Evolutionary conservation across 2,888 invertebrate species (phyloP).

Genomic region (Galerucella nymphaeae): DNA sequence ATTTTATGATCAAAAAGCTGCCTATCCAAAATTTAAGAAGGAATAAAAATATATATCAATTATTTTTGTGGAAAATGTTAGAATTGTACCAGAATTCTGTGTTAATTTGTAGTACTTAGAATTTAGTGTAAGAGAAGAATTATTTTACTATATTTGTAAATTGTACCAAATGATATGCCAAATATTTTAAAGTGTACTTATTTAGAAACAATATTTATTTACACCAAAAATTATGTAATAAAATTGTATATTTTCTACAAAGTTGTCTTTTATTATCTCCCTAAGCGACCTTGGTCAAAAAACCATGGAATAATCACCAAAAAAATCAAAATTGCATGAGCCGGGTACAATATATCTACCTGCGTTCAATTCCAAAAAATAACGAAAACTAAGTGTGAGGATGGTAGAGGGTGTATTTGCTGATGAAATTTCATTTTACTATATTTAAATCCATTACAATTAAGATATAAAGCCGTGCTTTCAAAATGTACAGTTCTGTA

Average conservation of each 20-base stretch:
- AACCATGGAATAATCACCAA: too few species aligned
- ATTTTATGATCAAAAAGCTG: background rate
- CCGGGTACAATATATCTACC: too few species aligned
- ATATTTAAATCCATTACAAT: too few species aligned
- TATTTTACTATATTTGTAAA: slow-evolving; percentile 32
- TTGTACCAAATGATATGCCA: slow-evolving; percentile 41
- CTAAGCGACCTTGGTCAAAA: background rate
- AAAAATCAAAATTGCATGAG: too few species aligned
- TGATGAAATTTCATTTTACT: too few species aligned
- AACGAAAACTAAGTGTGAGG: too few species aligned
- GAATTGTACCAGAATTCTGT: slow-evolving; percentile 32
- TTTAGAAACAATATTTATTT: slow-evolving; percentile 37
- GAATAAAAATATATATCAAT: background rate
- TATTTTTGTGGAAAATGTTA: background rate
- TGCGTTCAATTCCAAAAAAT: too few species aligned
- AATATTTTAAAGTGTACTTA: slow-evolving; percentile 32
- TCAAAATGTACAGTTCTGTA: too few species aligned
- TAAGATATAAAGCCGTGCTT: too few species aligned
- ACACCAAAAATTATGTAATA: slow-evolving; percentile 34
- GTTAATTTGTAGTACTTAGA: slow-evolving; percentile 25
- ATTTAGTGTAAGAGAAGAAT: slow-evolving; percentile 19
- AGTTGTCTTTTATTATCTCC: slow-evolving; percentile 16
- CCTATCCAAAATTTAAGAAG: background rate
- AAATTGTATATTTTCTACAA: slow-evolving; percentile 39
- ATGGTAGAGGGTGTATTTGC: too few species aligned